Percentiles rank a stretch among this genome's conserved stretches.
Evolutionary conservation across 2,797 vertebrate genomes (phyloP).

Genomic region (Acropternis orthonyx): DNA sequence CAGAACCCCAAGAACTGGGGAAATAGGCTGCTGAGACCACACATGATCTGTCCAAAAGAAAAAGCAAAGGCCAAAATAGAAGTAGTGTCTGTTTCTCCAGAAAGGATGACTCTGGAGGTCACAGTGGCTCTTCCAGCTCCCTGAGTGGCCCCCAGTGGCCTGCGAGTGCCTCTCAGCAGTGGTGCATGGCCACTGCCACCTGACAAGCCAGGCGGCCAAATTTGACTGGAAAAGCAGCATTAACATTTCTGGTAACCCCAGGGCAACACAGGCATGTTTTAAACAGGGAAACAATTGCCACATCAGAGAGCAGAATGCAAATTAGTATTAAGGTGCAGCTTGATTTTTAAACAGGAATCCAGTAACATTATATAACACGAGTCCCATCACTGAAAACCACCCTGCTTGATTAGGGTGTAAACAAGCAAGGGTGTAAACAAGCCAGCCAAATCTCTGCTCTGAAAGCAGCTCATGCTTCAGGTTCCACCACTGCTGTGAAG

Average conservation of each 20-base stretch:
- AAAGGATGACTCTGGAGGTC: neutral
- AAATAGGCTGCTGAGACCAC: neutral
- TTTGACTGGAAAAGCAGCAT: slow-evolving; percentile 30
- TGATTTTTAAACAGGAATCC: neutral
- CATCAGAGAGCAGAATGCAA: neutral
- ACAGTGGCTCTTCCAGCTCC: neutral
- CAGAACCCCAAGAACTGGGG: neutral
- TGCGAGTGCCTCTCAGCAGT: neutral
- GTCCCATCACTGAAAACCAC: neutral
- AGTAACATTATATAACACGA: neutral
- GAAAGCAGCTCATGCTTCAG: neutral
- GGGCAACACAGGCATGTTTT: neutral
- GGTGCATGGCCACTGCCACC: neutral
- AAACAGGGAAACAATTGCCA: slow-evolving; percentile 17
- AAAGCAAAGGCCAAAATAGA: neutral
- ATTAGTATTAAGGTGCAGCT: neutral
- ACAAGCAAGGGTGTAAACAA: neutral
- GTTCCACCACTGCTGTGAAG: neutral
- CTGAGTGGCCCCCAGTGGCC: neutral
- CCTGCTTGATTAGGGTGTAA: neutral
- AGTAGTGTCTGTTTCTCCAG: neutral
- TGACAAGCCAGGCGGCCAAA: neutral
- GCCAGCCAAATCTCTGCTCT: neutral
- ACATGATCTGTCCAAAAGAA: neutral
- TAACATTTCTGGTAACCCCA: neutral